A percentile compares a stretch with the other conserved stretches of the same genome.
Conservation (phyloP, 2,797 vertebrate species). For the Pseudomugil gertrudae region DNA sequence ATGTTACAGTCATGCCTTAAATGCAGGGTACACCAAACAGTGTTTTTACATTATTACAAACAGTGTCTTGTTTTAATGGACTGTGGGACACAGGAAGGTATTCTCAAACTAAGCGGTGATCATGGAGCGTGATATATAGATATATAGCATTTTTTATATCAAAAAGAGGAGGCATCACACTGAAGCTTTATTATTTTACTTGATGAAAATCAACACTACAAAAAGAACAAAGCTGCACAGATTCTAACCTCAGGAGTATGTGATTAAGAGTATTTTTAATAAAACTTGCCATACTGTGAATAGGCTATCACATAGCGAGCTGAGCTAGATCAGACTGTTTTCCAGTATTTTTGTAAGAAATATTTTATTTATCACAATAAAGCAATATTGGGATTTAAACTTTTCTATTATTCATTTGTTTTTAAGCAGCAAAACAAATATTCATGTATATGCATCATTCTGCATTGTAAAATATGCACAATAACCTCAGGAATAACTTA, state of each 20-base stretch:
- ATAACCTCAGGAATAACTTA: neutral
- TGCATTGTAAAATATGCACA: neutral
- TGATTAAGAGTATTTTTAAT: conserved; percentile 24
- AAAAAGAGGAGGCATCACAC: neutral
- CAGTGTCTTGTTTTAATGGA: conserved; percentile 7
- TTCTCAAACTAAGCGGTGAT: conserved; percentile 2
- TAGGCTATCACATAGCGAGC: conserved; percentile 20
- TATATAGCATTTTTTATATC: conserved; percentile 14
- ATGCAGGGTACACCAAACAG: conserved; percentile 23
- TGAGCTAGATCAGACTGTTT: conserved; percentile 17
- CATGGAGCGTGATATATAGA: conserved; percentile 1
- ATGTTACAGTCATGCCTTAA: conserved; percentile 17
- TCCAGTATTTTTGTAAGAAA: conserved; percentile 59
- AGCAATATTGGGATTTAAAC: conserved; percentile 24
- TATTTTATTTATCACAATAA: conserved; percentile 45
- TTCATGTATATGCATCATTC: conserved; percentile 1
- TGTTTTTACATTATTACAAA: conserved; percentile 23
- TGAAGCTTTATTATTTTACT: conserved; percentile 26
- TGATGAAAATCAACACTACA: conserved; percentile 25
- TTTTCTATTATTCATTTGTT: neutral
- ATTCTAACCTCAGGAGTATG: conserved; percentile 54
- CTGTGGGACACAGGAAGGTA: neutral
- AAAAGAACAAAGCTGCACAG: conserved; percentile 22
- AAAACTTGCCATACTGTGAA: conserved; percentile 7
- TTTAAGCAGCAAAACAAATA: neutral